Base-by-base conservation (phyloP, 2,888 invertebrate species). In the Pseudococcus longispinus region DNA sequence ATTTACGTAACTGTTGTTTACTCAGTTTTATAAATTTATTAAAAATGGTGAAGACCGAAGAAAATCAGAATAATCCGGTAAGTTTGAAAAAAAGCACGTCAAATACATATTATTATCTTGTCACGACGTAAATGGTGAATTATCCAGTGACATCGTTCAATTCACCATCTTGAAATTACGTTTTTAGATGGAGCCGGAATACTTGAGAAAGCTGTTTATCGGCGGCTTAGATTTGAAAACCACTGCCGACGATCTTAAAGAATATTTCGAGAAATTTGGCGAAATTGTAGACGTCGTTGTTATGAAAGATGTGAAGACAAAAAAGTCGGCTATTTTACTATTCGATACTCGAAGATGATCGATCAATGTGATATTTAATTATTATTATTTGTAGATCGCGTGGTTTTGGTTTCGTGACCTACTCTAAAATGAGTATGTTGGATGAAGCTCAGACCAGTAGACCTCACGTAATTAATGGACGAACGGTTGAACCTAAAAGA, bases 391-490 rank as follows among this genome's bases (percentile, higher is more conserved):
- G 4, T 87, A 90, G 98, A 88, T 98, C 98, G 0, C 93, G 99
- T 88, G 99, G 99, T 0, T 99, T 99, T 91, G 99, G 99, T 5
- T 99, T 99, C 90, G 97, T 99, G 87, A 99, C 99, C 9, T 99
- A 98, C 91, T 96, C 96, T 1, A 93, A 95, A 89, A 95, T 97
- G 11, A 95, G 95, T 89, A 97, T 97, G 97, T 97, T 99, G 23
- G 98, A 99, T 91, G 96, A 96, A 90, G 98, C 98, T 8, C 98
- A 98, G 91, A 90, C 90, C 85, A 91, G 92, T 87, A 90, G 94
- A 88, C 94, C 94, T 5, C 94, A 94, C 89, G 91, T 91, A 88
- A 92, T 94, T 87, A 93, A 94, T 90, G 93, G 92, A 6, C 87
- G 97, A 89, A 95, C 97, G 85, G 98, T 99, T 2, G 99, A 99